A percentile compares a stretch with the other conserved stretches of the same genome.
phyloP scores from a whole-genome alignment of 2,888 invertebrate genomes.

The Lasioglossum malachurum region DNA sequence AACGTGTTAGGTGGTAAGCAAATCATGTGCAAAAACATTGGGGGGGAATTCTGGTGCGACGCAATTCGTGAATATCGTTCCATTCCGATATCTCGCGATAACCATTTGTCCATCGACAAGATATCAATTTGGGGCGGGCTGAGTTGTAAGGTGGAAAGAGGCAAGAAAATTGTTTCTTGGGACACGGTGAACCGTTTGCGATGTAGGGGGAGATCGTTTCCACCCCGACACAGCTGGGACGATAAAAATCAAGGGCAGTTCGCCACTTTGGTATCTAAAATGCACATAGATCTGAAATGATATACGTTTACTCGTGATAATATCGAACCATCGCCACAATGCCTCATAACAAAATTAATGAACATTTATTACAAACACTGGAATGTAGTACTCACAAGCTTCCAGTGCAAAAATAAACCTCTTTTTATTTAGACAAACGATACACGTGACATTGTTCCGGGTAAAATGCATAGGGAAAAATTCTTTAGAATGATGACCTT shows the following conservation, averaged over 20 bases:
- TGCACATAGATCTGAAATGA: constrained; percentile 4
- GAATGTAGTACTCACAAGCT: not conserved
- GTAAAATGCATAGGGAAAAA: too few species aligned
- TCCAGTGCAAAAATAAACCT: too few species aligned
- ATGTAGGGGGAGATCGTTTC: constrained; percentile 47
- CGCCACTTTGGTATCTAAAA: constrained; percentile 46
- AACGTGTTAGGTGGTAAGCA: not conserved
- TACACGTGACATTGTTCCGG: too few species aligned
- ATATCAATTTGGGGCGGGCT: constrained; percentile 50
- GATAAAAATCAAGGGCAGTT: constrained; percentile 61
- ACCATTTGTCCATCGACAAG: constrained; percentile 47
- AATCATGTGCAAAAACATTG: not conserved
- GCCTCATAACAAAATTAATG: not conserved
- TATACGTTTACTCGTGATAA: not conserved
- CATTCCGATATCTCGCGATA: constrained; percentile 36
- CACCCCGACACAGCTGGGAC: constrained; percentile 42
- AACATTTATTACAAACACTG: not conserved
- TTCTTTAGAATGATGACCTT: too few species aligned
- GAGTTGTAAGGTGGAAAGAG: constrained; percentile 46
- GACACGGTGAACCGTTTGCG: constrained; percentile 34
- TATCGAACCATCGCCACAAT: not conserved
- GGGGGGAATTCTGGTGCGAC: not conserved
- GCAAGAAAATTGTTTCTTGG: constrained; percentile 67
- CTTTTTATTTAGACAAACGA: too few species aligned
- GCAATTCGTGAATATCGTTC: constrained; percentile 21